Conservation (phyloP, 1,140 invertebrate species). For the Drosophila auraria region DNA sequence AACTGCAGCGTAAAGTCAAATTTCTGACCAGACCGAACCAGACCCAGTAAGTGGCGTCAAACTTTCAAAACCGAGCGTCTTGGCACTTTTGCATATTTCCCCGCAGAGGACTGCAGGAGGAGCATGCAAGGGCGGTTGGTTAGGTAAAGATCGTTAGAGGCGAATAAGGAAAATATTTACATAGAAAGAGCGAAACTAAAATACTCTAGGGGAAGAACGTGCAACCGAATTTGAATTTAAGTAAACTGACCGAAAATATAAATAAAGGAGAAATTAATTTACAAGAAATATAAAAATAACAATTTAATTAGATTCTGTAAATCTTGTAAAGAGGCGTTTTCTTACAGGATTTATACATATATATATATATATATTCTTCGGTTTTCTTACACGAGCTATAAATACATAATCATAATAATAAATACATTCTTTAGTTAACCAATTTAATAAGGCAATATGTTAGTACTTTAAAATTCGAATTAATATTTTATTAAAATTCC, state of each 20-base stretch:
- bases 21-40: conserved; percentile 66
- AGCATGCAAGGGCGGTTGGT: conserved; percentile 37
- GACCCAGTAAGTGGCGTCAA: conserved; percentile 70
- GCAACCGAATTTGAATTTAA: too few relatives aligned
- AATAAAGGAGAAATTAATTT: neutral
- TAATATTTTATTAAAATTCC: too few relatives aligned
- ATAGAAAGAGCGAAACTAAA: neutral
- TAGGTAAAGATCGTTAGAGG: conserved; percentile 19
- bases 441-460: too few relatives aligned
- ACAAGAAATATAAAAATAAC: too few relatives aligned
- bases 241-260: neutral
- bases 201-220: conserved; percentile 2
- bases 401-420: too few relatives aligned
- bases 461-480: too few relatives aligned
- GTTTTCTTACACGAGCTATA: too few relatives aligned
- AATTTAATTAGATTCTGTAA: too few relatives aligned
- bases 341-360: too few relatives aligned
- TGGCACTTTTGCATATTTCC: conserved; percentile 82
- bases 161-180: neutral
- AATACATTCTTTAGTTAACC: too few relatives aligned
- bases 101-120: conserved; percentile 50
- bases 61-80: conserved; percentile 63
- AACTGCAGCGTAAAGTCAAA: conserved; percentile 80
- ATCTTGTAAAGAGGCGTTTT: too few relatives aligned
- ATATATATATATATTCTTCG: too few relatives aligned